Evolutionary conservation across 2,113 vertebrate species (phyloP), one percentile per base, ranked within the genome.

Genomic region (Euleptes europaea): DNA sequence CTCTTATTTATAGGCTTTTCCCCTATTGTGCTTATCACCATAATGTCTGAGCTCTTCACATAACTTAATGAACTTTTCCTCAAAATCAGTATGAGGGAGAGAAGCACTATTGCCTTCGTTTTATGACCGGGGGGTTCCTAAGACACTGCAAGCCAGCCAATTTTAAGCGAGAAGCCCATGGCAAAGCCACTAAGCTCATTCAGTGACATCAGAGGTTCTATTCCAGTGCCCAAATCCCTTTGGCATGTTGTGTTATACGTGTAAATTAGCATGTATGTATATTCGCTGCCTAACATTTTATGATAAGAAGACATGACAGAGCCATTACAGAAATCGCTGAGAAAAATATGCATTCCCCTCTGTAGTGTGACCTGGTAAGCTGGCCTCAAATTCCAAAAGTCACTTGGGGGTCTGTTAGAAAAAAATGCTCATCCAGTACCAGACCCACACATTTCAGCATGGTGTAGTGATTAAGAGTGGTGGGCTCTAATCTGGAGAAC

Each of bases 1-100:
- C 8, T 91, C 80, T 92, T 91, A 89, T 94, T 94, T 93, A 91
- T 90, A 90, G 79, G 31, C 21, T 89, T 91, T 92, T 87, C 90
- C 87, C 87, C 51, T 82, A 12, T 83, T 15, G 57, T 74, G 44
- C 84, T 73, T 49, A 86, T 90, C 90, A 86, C 81, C 78, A 44
- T 77, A 79, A 67, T 67, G 60, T 80, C 76, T 83, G 19, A 65
- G 54, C 57, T 82, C 49, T 72, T 84, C 28, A 71, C 82, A 79
- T 83, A 89, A 90, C 83, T 76, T 83, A 71, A 51, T 21, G 31
- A 74, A 67, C 86, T n/a, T 23, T 42, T 7, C 84, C 89, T 89
- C 73, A 35, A 23, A 84, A 63, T 57, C 67, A 42, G 42, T 35
- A 54, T 83, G 57, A 73, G 21, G 44, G 72, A 82, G 33, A n/a